phyloP scores from a whole-genome alignment of 1,140 invertebrate species.

The Neuroterus valhalla region DNA sequence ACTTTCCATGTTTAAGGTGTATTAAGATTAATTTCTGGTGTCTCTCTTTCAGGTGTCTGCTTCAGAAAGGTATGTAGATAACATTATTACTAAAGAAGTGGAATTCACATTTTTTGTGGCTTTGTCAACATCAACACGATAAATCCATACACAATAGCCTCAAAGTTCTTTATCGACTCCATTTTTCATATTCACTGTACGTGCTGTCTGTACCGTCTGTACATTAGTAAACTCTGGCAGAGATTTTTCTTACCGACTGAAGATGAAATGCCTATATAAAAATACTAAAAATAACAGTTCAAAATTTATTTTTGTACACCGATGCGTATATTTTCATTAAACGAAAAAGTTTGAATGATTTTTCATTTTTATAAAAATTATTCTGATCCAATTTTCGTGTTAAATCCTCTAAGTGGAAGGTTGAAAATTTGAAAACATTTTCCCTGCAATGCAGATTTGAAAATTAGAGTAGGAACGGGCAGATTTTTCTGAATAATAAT shows the following conservation, averaged over 20 bases:
- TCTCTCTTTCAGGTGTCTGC: constrained; percentile 76
- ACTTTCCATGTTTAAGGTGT: background rate
- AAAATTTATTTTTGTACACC: too few species aligned
- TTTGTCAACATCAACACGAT: background rate
- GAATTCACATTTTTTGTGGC: background rate
- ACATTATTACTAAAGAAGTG: background rate
- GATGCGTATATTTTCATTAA: too few species aligned
- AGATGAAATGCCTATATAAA: background rate
- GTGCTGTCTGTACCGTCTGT: too few species aligned
- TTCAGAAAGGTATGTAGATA: constrained; percentile 77
- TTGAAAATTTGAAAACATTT: too few species aligned
- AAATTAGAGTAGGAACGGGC: too few species aligned
- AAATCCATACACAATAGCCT: background rate
- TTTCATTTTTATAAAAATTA: too few species aligned
- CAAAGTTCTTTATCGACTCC: background rate
- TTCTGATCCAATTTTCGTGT: too few species aligned
- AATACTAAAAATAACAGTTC: too few species aligned
- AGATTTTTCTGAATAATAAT: too few species aligned
- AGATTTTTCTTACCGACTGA: background rate
- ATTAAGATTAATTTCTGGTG: background rate
- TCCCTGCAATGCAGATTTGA: too few species aligned
- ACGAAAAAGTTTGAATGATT: too few species aligned
- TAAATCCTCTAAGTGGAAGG: constrained; percentile 4
- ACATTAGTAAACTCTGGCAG: background rate
- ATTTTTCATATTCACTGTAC: background rate